Base-by-base conservation (phyloP, 2,797 vertebrate species). In the Pipistrellus nathusii region DNA sequence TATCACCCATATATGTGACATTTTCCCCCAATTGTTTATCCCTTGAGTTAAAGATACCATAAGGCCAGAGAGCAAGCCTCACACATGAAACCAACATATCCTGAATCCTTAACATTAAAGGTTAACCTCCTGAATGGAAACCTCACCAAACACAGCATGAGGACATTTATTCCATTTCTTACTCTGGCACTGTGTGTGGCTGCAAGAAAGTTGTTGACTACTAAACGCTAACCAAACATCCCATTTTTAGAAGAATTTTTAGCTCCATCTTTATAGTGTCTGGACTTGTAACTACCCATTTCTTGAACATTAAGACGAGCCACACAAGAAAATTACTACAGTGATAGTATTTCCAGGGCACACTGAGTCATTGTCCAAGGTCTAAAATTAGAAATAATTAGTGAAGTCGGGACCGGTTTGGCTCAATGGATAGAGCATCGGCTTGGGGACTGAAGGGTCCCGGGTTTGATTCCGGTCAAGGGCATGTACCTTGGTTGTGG, bases 371-470 rank as follows among this genome's bases (percentile, higher is more conserved):
- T 97, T 95, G 94, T 96, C 97, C 96, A 88, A 86, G 71, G 92
- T 97, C 98, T 98, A 98, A 98, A 98, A 98, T 85, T 90, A 95
- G 97, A 98, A 98, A 97, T 96, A 98, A n/a, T n/a, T n/a, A n/a
- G n/a, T n/a, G n/a, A n/a, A n/a, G n/a, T n/a, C n/a, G n/a, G n/a
- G n/a, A n/a, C n/a, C n/a, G n/a, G n/a, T n/a, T n/a, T n/a, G n/a
- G n/a, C n/a, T n/a, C n/a, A n/a, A n/a, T n/a, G n/a, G n/a, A n/a
- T n/a, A n/a, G n/a, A n/a, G n/a, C n/a, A n/a, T n/a, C n/a, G n/a
- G n/a, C n/a, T n/a, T n/a, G n/a, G n/a, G n/a, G n/a, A n/a, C n/a
- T n/a, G n/a, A n/a, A n/a, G n/a, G n/a, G n/a, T n/a, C n/a, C n/a
- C n/a, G n/a, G n/a, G n/a, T n/a, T n/a, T n/a, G n/a, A n/a, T n/a